Evolutionary conservation across 2,113 vertebrate genomes (phyloP), one percentile per base, ranked within the genome.

Genomic region (Ageneiosus marmoratus): DNA sequence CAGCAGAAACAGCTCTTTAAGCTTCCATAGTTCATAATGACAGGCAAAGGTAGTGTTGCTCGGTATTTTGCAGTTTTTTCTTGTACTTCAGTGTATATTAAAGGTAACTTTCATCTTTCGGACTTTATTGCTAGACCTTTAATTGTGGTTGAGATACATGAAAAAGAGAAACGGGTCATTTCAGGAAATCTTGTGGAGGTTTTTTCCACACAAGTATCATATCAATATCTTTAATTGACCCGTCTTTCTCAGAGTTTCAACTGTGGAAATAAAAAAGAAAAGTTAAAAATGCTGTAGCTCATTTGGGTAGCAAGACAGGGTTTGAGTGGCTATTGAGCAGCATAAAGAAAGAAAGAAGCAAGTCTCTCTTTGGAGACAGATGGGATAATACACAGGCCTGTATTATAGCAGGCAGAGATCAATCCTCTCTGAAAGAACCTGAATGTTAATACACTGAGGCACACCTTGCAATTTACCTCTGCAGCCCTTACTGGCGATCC

Each of bases 391-490:
- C 55, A 88, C 85, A 78, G 63, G 62, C 79, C 51, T 88, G 16
- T 74, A 85, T 84, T 85, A 83, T 84, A 80, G 80, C 75, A 16
- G 13, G 69, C 80, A 89, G 87, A 88, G 88, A 90, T 83, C 86
- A 80, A 86, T 88, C 74, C 60, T 84, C 83, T 88, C 81, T 86
- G 46, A 85, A 88, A 89, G 88, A 82, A 79, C 76, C 80, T 89
- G 88, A 91, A 90, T 90, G 75, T 89, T 89, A 93, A 91, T 90
- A 89, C 83, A 89, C 24, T n/a, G 56, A 82, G 85, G 83, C 84
- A 67, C 83, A 87, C 89, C 89, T 91, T 89, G 81, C 84, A 90
- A 88, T 91, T 90, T 90, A 90, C 84, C 88, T 89, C 79, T 77
- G 69, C 82, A 88, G 89, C 86, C 85, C 83, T 81, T 58, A 86